These are phyloP conservation scores for Latrodectus geometricus DNA, from an alignment of 1,140 invertebrate genomes.

Conservation along the genomic window DNA sequence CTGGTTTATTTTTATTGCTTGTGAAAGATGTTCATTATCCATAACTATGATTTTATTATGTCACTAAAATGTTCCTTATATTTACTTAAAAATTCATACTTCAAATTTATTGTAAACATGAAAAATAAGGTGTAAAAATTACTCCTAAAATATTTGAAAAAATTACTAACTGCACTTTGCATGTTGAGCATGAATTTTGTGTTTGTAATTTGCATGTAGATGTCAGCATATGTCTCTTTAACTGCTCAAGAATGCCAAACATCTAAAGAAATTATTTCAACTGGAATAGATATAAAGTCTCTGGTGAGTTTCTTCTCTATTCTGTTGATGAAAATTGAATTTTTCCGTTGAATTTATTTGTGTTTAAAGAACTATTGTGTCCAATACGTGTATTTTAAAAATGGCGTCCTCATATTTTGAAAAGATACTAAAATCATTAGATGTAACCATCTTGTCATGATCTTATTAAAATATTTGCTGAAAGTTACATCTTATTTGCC, in stretches of 20 bases:
- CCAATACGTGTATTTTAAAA: too few relatives aligned
- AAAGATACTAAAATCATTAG: too few relatives aligned
- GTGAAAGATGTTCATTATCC: too few relatives aligned
- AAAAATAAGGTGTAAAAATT: background rate
- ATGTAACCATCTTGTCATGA: too few relatives aligned
- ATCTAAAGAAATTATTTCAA: constrained; percentile 59
- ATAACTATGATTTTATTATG: too few relatives aligned
- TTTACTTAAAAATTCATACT: background rate
- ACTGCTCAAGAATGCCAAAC: constrained; percentile 53
- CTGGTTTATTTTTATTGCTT: too few relatives aligned
- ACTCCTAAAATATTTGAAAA: background rate
- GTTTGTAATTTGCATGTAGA: constrained; percentile 53
- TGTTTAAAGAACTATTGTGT: too few relatives aligned
- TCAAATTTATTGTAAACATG: background rate
- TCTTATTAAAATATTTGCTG: too few relatives aligned
- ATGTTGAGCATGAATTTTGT: constrained; percentile 44
- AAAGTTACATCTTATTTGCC: too few relatives aligned
- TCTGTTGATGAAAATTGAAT: background rate
- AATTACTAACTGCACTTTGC: constrained; percentile 53
- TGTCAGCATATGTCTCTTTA: constrained; percentile 54
- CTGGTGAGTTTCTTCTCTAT: constrained; percentile 35
- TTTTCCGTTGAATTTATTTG: too few relatives aligned
- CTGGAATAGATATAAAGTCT: constrained; percentile 57
- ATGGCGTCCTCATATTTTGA: too few relatives aligned
- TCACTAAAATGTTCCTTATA: too few relatives aligned